phyloP scores from a whole-genome alignment of 2,888 invertebrate genomes.

The Amorpha juglandis region DNA sequence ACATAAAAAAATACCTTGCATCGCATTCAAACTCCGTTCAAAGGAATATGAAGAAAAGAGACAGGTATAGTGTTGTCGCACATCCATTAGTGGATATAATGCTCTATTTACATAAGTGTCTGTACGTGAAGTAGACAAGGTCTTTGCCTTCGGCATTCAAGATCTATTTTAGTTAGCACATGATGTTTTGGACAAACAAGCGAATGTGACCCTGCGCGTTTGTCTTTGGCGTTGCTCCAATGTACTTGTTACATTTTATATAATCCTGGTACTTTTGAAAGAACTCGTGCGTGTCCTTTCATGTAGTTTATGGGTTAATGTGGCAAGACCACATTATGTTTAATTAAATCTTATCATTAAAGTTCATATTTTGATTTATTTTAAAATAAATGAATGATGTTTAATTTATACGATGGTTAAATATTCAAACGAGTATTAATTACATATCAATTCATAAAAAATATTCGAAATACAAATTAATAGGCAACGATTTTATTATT shows the following conservation, averaged over 20 bases:
- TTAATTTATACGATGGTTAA: too few relatives aligned
- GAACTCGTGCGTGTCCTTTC: conserved; percentile 1
- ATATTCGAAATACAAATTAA: too few relatives aligned
- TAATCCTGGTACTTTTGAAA: conserved; percentile 8
- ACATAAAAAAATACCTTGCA: neutral
- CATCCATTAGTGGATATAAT: conserved; percentile 1
- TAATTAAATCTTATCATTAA: too few relatives aligned
- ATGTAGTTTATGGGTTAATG: neutral
- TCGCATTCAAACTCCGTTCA: neutral
- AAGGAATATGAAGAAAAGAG: neutral
- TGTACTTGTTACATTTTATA: conserved; percentile 1
- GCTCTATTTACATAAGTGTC: conserved; percentile 26
- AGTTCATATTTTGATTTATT: too few relatives aligned
- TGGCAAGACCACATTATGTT: neutral
- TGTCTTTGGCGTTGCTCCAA: neutral
- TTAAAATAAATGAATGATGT: too few relatives aligned
- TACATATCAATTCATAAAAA: too few relatives aligned
- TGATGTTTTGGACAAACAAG: conserved; percentile 20
- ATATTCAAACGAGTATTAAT: too few relatives aligned
- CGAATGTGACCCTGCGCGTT: conserved; percentile 15
- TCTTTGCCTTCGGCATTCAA: conserved; percentile 24
- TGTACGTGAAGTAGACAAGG: conserved; percentile 19
- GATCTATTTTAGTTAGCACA: conserved; percentile 23
- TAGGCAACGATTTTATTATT: too few relatives aligned
- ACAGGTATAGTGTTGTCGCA: neutral